These are phyloP conservation scores for Pseudocheirus occidentalis DNA, from an alignment of 2,797 vertebrate species.

Conservation along the genomic window DNA sequence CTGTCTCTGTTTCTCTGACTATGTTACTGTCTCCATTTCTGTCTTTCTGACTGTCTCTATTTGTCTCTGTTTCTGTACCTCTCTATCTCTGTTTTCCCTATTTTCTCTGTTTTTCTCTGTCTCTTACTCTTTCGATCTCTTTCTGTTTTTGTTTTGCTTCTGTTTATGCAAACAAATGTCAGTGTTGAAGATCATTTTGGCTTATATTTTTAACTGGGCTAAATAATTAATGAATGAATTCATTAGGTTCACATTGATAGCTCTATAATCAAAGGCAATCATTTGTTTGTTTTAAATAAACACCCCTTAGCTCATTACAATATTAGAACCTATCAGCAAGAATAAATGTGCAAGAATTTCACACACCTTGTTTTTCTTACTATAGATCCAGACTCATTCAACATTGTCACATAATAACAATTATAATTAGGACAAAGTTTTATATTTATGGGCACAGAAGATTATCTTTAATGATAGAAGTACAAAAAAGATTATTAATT, in stretches of 20 bases:
- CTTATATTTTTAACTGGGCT: neutral
- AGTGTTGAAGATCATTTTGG: neutral
- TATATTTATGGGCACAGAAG: neutral
- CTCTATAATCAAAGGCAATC: neutral
- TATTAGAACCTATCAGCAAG: neutral
- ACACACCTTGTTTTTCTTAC: neutral
- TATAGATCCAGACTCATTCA: neutral
- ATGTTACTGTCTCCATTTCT: neutral
- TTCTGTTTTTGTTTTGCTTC: neutral
- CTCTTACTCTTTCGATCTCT: neutral
- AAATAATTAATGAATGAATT: neutral
- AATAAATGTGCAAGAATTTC: neutral
- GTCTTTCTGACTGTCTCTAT: neutral
- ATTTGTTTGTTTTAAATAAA: slow-evolving; percentile 1
- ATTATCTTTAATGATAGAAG: neutral
- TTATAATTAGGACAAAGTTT: neutral
- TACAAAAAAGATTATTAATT: neutral
- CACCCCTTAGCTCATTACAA: neutral
- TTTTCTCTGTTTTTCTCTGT: neutral
- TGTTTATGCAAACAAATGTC: neutral
- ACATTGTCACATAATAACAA: neutral
- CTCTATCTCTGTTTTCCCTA: neutral
- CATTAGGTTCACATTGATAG: neutral
- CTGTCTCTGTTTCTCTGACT: neutral
- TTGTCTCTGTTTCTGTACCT: neutral